Percentiles rank a stretch among this genome's conserved stretches.
These are phyloP conservation scores for Eretmochelys imbricata DNA, from an alignment of 2,113 vertebrate genomes.

Conservation along the genomic window DNA sequence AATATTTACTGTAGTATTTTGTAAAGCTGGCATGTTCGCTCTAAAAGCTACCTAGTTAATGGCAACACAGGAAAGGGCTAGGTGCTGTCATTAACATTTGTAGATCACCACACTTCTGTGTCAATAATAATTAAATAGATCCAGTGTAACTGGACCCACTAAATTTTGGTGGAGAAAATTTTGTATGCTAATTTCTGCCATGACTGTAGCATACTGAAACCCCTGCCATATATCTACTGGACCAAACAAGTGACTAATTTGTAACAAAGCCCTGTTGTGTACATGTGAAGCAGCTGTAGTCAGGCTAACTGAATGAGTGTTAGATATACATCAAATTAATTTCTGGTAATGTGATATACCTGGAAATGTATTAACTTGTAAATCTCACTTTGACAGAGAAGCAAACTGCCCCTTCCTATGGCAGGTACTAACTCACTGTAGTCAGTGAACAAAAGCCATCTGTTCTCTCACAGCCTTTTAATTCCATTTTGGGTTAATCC, in stretches of 20 bases:
- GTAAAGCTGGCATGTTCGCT: constrained; percentile 38
- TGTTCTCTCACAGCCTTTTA: neutral
- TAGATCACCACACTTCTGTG: constrained; percentile 46
- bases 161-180: constrained; percentile 25
- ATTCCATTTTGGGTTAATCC: neutral
- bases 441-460: neutral
- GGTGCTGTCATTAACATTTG: neutral
- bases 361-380: neutral
- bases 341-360: constrained; percentile 30
- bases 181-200: constrained; percentile 24
- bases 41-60: constrained; percentile 28
- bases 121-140: constrained; percentile 51
- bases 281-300: constrained; percentile 47
- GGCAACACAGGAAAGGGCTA: constrained; percentile 19
- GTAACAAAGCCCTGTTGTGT: constrained; percentile 12
- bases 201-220: neutral
- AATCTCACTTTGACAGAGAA: neutral
- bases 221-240: neutral
- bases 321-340: constrained; percentile 42
- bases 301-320: constrained; percentile 52
- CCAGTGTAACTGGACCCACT: constrained; percentile 22
- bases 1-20: constrained; percentile 33
- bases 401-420: neutral
- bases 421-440: neutral
- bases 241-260: constrained; percentile 1